Conservation (phyloP, 2,113 vertebrate genomes). For the Chaenogobius annularis region DNA sequence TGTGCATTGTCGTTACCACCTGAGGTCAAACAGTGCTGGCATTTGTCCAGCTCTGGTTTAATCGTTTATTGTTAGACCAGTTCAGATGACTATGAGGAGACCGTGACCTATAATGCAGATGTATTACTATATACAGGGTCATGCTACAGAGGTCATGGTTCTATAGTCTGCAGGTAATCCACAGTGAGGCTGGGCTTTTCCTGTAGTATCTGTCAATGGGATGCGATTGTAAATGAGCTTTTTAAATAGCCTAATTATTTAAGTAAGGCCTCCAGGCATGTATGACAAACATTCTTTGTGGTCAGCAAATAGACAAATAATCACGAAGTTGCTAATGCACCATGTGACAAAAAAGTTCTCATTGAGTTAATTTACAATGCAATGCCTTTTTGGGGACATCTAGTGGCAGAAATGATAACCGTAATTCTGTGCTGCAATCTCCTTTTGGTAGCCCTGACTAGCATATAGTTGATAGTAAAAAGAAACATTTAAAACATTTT, state of each 20-base stretch:
- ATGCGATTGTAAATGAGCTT: no score
- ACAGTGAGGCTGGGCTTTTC: no score
- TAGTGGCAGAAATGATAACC: background rate
- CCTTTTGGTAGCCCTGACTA: background rate
- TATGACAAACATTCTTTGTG: no score
- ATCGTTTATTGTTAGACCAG: background rate
- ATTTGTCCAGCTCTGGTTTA: constrained; percentile 51
- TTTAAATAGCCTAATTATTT: no score
- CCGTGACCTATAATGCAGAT: background rate
- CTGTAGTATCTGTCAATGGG: no score
- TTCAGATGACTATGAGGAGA: background rate
- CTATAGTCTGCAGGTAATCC: background rate
- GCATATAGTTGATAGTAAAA: no score
- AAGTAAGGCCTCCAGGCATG: no score
- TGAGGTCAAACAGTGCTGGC: constrained; percentile 69
- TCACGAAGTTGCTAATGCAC: no score
- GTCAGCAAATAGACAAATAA: no score
- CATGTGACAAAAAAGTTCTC: background rate
- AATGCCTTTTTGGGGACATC: background rate
- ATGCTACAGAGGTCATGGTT: background rate
- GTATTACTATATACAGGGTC: background rate
- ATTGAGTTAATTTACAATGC: background rate
- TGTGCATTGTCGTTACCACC: constrained; percentile 60
- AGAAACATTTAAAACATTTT: no score
- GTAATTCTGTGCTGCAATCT: background rate